phyloP scores from a whole-genome alignment of 1,140 invertebrate species.

The Colletes gigas region DNA sequence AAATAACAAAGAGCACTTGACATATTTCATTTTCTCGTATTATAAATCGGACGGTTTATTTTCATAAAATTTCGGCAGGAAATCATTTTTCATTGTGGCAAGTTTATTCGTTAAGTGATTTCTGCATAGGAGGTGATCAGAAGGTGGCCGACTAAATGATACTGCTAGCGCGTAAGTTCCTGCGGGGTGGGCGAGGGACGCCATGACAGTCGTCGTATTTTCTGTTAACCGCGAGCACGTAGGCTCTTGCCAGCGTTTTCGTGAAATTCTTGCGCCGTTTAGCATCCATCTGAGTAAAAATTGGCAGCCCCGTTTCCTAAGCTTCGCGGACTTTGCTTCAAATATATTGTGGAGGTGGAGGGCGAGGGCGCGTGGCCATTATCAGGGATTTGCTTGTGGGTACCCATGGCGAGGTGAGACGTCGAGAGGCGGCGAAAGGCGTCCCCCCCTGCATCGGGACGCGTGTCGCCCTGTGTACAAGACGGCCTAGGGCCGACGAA shows the following conservation, averaged over 20 bases:
- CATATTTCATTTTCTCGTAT: constrained; percentile 38
- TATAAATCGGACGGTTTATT: constrained; percentile 1
- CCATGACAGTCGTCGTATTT: constrained; percentile 75
- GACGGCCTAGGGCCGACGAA: constrained; percentile 60
- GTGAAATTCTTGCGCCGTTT: constrained; percentile 52
- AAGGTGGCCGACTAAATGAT: constrained; percentile 5
- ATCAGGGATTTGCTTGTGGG: constrained; percentile 71
- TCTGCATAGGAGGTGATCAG: background rate
- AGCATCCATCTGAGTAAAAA: constrained; percentile 43
- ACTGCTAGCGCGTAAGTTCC: constrained; percentile 63
- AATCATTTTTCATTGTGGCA: constrained; percentile 19
- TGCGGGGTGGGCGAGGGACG: constrained; percentile 68
- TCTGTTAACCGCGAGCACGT: constrained; percentile 65
- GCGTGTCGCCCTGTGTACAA: constrained; percentile 64
- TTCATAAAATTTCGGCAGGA: background rate
- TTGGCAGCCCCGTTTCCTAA: constrained; percentile 37
- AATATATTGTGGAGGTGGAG: constrained; percentile 41
- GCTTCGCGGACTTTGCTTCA: constrained; percentile 21
- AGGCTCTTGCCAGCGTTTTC: constrained; percentile 51
- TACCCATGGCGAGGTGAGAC: constrained; percentile 71
- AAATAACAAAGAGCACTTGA: constrained; percentile 26
- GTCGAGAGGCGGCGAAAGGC: constrained; percentile 70
- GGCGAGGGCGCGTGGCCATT: constrained; percentile 67
- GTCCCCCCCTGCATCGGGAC: constrained; percentile 74
- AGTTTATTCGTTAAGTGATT: constrained; percentile 1